Base-by-base conservation (phyloP, 2,113 vertebrate genomes). In the Columba livia region DNA sequence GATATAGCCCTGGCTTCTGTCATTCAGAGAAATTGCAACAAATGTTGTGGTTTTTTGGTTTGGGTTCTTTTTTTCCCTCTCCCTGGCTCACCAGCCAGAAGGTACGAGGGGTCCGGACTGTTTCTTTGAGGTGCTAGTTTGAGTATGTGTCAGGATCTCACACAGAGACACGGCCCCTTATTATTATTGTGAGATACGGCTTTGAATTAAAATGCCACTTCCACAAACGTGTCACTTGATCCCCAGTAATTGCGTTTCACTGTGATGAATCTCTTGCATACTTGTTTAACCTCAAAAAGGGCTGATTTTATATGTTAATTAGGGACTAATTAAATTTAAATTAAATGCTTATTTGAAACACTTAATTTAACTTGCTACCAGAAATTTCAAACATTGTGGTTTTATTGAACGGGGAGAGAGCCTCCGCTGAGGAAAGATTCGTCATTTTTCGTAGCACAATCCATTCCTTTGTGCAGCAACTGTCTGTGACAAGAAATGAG, bases 221-320 rank as follows among this genome's bases (percentile, higher is more conserved):
- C 92, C 85, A 56, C n/a, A 23, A 97, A 60, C 19, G 1, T 88
- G 95, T 97, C 96, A 89, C 96, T 96, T 85, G 80, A 96, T 97
- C 93, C 77, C 87, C 92, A 94, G 94, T 98, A 97, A 97, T 97
- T 98, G 94, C 91, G 85, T 97, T 98, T 97, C 92, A 97, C 90
- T 96, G 93, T 97, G 97, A 97, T 97, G 96, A 95, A 95, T 97
- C 89, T 96, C 57, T 9, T 94, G 88, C 87, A 87, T 88, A 92
- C 93, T 97, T 95, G 97, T 97, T 97, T 96, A 96, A 96, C 96
- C 95, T 98, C 94, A 64, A 85, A 98, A 98, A 97, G 94, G 96
- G 95, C 94, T 96, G 97, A 97, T 98, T 97, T 97, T 95, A 82
- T 97, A 97, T 98, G 97, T 97, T 98, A 98, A 98, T 97, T 97